Evolutionary conservation across 1,140 invertebrate species (phyloP), one percentile per base, ranked within the genome.

Genomic region (Hylyphantes graminicola): DNA sequence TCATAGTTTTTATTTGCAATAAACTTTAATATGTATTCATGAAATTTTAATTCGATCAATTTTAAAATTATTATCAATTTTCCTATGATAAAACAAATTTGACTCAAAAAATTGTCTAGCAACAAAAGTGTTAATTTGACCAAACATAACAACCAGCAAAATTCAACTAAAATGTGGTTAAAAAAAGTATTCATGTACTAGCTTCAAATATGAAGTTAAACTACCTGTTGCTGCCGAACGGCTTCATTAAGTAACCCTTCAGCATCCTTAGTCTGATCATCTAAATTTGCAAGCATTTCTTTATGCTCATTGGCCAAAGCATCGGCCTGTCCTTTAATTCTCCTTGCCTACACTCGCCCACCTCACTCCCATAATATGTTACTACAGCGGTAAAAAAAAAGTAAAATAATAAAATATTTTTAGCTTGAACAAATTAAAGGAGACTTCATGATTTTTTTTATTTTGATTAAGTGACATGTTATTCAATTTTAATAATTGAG

Each of bases 301-400:
- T 88, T 81, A 72, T 94, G 91, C 13, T 92, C 89, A 11, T 92
- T 90, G 78, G 94, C 91, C 73, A 95, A 89, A 17, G 92, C 88
- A 19, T 93, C 91, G 0, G 94, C 93, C 63, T 94, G 91, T 51
- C 93, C 91, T 74, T 94, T 92, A 15, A 96, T 91, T 15, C 90
- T 89, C 13, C 89, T 87, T 59, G 93, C 92, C 89, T 92, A n/a
- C n/a, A n/a, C n/a, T n/a, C n/a, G n/a, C n/a, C n/a, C n/a, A n/a
- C n/a, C n/a, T n/a, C n/a, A n/a, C n/a, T n/a, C n/a, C n/a, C n/a
- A n/a, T n/a, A n/a, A n/a, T n/a, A n/a, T n/a, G n/a, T n/a, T n/a
- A n/a, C n/a, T n/a, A n/a, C n/a, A n/a, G n/a, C n/a, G 86, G 87
- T 87, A 59, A 87, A 70, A 2, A 61, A 0, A 55, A 15, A 8